A percentile compares a stretch with the other conserved stretches of the same genome.
Evolutionary conservation across 1,140 invertebrate species (phyloP).

Genomic region (Acromyrmex heyeri): DNA sequence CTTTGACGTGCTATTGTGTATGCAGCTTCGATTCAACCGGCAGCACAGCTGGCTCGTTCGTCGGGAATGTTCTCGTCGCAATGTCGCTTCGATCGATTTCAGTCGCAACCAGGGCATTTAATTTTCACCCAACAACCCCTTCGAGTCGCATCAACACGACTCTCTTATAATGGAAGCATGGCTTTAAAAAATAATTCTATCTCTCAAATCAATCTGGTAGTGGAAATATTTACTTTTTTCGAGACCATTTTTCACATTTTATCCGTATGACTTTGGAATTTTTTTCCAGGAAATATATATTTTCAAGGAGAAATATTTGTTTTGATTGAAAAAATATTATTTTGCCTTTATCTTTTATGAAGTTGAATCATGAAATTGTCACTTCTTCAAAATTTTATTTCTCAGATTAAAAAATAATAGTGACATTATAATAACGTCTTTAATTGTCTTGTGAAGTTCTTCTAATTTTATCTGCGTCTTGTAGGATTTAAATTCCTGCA

Average conservation of each 20-base stretch:
- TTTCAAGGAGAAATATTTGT: not conserved
- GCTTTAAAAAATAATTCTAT: not conserved
- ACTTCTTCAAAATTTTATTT: not conserved
- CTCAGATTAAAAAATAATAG: not conserved
- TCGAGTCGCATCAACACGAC: not conserved
- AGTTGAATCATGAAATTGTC: not conserved
- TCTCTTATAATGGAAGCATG: not conserved
- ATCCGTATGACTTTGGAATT: not conserved
- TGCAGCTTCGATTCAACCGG: slow-evolving; percentile 66
- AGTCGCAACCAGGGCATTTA: slow-evolving; percentile 52
- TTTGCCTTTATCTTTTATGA: slow-evolving; percentile 11
- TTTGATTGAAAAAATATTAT: slow-evolving; percentile 3
- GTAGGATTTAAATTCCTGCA: not conserved
- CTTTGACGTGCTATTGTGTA: slow-evolving; percentile 65
- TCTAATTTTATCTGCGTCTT: not conserved
- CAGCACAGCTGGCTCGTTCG: slow-evolving; percentile 74
- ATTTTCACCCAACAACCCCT: slow-evolving; percentile 28
- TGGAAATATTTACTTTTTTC: not conserved
- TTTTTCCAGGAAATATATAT: not conserved
- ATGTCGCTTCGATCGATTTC: slow-evolving; percentile 43
- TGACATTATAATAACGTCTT: not conserved
- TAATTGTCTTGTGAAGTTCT: not conserved
- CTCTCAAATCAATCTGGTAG: not conserved
- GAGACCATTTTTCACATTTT: not conserved
- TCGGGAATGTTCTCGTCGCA: slow-evolving; percentile 50